Conservation (phyloP, 2,888 invertebrate genomes). For the Stenotaenia linearis region DNA sequence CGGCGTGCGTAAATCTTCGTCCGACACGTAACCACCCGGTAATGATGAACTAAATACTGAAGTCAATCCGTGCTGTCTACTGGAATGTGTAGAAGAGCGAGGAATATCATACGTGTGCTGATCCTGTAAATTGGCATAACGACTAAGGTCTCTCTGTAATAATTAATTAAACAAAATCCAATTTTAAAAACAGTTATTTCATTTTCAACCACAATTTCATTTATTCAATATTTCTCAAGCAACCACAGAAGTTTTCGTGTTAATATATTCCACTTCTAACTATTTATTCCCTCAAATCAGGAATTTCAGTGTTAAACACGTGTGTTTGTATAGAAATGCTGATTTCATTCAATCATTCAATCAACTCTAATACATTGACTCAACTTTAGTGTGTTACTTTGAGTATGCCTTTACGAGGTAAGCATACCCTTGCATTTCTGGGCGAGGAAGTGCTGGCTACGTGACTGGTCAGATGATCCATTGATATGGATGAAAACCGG, state of each 20-base stretch:
- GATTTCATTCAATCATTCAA: background rate
- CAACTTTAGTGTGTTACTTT: background rate
- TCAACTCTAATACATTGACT: background rate
- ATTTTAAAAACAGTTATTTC: background rate
- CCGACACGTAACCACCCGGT: constrained; percentile 27
- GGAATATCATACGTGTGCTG: constrained; percentile 35
- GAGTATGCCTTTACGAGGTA: background rate
- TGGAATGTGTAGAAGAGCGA: constrained; percentile 40
- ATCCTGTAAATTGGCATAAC: background rate
- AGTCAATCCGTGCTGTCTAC: background rate
- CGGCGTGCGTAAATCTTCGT: constrained; percentile 61
- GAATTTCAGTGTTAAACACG: too few relatives aligned
- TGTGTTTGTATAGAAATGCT: background rate
- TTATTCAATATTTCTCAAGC: background rate
- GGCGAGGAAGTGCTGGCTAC: constrained; percentile 30
- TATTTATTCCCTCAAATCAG: too few relatives aligned
- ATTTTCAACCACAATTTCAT: background rate
- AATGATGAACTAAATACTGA: background rate
- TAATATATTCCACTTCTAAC: background rate
- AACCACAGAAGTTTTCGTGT: background rate
- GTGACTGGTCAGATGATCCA: constrained; percentile 32
- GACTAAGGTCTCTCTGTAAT: background rate
- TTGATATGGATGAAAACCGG: constrained; percentile 32
- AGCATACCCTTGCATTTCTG: constrained; percentile 10
- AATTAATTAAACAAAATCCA: background rate